Evolutionary conservation across 2,888 invertebrate genomes (phyloP).

Genomic region (Apeira syringaria): DNA sequence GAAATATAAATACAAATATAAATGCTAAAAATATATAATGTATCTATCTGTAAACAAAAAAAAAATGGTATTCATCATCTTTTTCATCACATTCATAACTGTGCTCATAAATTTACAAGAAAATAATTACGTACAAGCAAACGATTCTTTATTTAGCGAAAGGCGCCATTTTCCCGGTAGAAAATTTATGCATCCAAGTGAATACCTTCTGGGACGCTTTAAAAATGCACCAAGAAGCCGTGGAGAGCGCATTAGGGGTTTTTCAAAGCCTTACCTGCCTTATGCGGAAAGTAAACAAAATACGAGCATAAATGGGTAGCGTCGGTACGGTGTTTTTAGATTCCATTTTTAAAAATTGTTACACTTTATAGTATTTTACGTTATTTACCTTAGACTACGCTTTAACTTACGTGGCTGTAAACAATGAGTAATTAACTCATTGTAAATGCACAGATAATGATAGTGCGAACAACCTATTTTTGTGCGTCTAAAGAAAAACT

Average conservation of each 20-base stretch:
- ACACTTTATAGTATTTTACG: too few relatives aligned
- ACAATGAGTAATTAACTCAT: too few relatives aligned
- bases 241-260: slow-evolving; percentile 14
- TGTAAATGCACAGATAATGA: too few relatives aligned
- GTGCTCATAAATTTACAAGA: neutral
- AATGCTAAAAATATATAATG: too few relatives aligned
- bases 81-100: neutral
- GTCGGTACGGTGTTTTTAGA: neutral
- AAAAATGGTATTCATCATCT: too few relatives aligned
- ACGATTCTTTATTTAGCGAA: slow-evolving; percentile 17
- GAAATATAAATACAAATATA: too few relatives aligned
- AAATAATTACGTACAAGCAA: neutral
- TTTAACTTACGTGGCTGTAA: too few relatives aligned
- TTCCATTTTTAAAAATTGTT: too few relatives aligned
- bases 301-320: slow-evolving; percentile 8
- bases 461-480: too few relatives aligned
- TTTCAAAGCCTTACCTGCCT: slow-evolving; percentile 13
- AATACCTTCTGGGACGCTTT: slow-evolving; percentile 21
- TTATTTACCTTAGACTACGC: too few relatives aligned
- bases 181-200: slow-evolving; percentile 22
- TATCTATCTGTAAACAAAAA: too few relatives aligned
- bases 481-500: too few relatives aligned
- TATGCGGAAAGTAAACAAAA: slow-evolving; percentile 18
- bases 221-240: slow-evolving; percentile 21
- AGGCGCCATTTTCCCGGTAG: slow-evolving; percentile 19